A percentile compares a stretch with the other conserved stretches of the same genome.
Evolutionary conservation across 2,797 vertebrate species (phyloP).

Genomic region (Chlorospingus semifuscus): DNA sequence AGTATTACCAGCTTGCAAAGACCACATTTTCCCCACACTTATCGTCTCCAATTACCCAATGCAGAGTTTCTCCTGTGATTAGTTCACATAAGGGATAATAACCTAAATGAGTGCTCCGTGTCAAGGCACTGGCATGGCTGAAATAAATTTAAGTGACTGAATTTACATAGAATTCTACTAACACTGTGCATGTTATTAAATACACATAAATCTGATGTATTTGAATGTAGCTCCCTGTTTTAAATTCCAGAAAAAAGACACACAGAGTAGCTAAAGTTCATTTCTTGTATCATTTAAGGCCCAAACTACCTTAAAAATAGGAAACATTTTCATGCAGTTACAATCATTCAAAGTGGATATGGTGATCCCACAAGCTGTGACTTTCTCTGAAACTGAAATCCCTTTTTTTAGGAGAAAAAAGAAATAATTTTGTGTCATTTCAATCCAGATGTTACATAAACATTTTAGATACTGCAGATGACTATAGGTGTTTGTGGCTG

Average conservation of each 20-base stretch:
- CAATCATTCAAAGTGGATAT: not conserved
- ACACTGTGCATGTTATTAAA: not conserved
- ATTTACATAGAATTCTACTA: constrained; percentile 36
- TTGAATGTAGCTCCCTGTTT: not conserved
- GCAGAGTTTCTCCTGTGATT: constrained; percentile 29
- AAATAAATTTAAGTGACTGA: constrained; percentile 29
- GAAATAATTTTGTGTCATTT: not conserved
- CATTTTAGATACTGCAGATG: not conserved
- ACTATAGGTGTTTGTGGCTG: not conserved
- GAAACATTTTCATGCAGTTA: not conserved
- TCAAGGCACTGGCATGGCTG: not conserved
- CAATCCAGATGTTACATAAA: not conserved
- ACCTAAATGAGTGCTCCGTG: not conserved
- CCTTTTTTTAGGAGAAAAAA: not conserved
- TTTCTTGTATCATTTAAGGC: constrained; percentile 16
- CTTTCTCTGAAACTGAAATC: not conserved
- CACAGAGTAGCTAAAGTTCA: not conserved
- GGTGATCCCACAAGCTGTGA: not conserved
- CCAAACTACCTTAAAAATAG: not conserved
- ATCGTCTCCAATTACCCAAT: not conserved
- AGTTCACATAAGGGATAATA: constrained; percentile 37
- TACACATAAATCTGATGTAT: not conserved
- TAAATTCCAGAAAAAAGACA: not conserved
- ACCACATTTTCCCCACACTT: constrained; percentile 7
- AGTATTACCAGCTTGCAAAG: constrained; percentile 8